These are phyloP conservation scores for Liposcelis brunnea DNA, from an alignment of 2,888 invertebrate genomes.

Conservation along the genomic window DNA sequence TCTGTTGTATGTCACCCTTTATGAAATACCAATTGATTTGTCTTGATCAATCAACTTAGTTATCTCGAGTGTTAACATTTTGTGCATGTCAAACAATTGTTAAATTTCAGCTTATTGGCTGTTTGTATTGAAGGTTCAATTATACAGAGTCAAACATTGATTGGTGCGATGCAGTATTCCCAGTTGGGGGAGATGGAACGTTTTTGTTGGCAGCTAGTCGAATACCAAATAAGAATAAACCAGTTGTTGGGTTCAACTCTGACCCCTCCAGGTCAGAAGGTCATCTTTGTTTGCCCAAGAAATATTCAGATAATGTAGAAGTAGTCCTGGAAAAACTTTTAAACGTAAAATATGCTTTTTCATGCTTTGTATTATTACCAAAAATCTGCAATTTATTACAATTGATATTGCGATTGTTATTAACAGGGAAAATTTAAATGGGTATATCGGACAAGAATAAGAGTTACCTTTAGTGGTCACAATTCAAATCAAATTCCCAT, in stretches of 20 bases:
- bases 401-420: constrained; percentile 11
- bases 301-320: constrained; percentile 58
- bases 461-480: constrained; percentile 63
- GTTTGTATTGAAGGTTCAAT: constrained; percentile 28
- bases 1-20: not conserved
- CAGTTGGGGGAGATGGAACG: constrained; percentile 93
- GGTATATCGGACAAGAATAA: constrained; percentile 76
- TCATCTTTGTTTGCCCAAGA: constrained; percentile 71
- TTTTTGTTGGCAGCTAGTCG: constrained; percentile 84
- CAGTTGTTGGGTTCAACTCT: constrained; percentile 95
- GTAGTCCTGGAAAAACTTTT: constrained; percentile 5
- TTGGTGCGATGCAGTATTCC: constrained; percentile 81
- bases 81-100: constrained; percentile 10
- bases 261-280: constrained; percentile 89
- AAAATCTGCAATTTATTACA: too few relatives aligned
- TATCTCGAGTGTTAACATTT: constrained; percentile 5
- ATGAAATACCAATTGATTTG: too few relatives aligned
- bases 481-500: constrained; percentile 43
- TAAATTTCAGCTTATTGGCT: constrained; percentile 3
- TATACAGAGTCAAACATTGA: constrained; percentile 51
- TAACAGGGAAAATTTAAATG: constrained; percentile 63
- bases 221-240: constrained; percentile 55
- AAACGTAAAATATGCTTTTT: not conserved
- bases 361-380: constrained; percentile 7
- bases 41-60: constrained; percentile 5